Evolutionary conservation across 2,113 vertebrate genomes (phyloP).

Genomic region (Picathartes gymnocephalus): DNA sequence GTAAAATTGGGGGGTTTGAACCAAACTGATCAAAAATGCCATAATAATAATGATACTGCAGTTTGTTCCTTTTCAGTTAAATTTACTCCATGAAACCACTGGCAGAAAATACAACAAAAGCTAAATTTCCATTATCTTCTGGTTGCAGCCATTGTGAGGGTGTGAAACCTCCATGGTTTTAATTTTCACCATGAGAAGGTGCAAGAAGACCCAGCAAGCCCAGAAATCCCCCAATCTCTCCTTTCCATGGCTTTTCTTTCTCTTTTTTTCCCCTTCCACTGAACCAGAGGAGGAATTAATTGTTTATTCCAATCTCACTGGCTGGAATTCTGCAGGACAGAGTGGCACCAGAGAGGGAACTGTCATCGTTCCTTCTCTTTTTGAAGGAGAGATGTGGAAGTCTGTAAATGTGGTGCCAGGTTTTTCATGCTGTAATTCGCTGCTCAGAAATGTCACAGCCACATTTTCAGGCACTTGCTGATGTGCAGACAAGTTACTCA

Average conservation of each 20-base stretch:
- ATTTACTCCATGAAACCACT: background rate
- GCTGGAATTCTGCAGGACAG: background rate
- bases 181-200: background rate
- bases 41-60: background rate
- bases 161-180: background rate
- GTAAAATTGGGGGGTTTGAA: background rate
- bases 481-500: background rate
- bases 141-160: background rate
- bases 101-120: background rate
- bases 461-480: background rate
- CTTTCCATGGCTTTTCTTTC: background rate
- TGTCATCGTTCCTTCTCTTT: background rate
- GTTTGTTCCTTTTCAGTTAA: background rate
- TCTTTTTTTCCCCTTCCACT: rapidly evolving
- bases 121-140: background rate
- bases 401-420: background rate
- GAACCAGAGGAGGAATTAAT: background rate
- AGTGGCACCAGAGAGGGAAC: background rate
- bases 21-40: background rate
- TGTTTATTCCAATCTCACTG: background rate
- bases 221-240: background rate
- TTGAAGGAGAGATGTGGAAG: background rate
- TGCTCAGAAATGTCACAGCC: background rate
- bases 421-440: background rate
- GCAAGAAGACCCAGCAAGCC: background rate